Percentiles rank a stretch among this genome's conserved stretches.
phyloP scores from a whole-genome alignment of 2,888 invertebrate species.

The Clitarchus hookeri region DNA sequence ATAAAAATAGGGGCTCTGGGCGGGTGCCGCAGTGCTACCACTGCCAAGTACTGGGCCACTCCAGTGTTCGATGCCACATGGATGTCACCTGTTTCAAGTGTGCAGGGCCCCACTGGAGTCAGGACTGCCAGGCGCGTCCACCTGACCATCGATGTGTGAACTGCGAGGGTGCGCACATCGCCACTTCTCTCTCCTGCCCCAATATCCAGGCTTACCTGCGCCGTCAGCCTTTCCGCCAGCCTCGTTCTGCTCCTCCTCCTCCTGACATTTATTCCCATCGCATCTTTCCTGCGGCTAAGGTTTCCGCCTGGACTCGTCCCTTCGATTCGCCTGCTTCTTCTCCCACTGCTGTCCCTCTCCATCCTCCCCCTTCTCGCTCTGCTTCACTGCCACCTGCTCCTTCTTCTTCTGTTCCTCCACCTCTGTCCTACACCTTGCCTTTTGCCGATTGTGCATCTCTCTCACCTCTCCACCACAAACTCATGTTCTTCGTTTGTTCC shows the following conservation, averaged over 20 bases:
- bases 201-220: neutral
- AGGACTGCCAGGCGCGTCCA: neutral
- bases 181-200: neutral
- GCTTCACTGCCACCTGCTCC: constrained; percentile 11
- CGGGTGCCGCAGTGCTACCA: neutral
- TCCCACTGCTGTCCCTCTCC: no score
- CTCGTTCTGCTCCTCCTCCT: neutral
- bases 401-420: constrained; percentile 19
- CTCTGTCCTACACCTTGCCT: neutral
- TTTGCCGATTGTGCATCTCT: neutral
- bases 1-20: neutral
- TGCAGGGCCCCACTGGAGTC: neutral
- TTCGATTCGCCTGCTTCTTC: no score
- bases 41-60: no score
- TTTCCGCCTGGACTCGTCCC: neutral
- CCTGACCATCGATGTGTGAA: neutral
- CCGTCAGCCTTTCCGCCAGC: neutral
- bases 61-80: no score
- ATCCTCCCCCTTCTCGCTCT: neutral
- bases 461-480: neutral
- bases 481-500: neutral
- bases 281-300: neutral
- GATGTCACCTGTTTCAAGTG: neutral
- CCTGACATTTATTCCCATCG: neutral
- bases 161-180: neutral